Evolutionary conservation across 2,888 invertebrate genomes (phyloP).

Genomic region (Eucera pruinosa): DNA sequence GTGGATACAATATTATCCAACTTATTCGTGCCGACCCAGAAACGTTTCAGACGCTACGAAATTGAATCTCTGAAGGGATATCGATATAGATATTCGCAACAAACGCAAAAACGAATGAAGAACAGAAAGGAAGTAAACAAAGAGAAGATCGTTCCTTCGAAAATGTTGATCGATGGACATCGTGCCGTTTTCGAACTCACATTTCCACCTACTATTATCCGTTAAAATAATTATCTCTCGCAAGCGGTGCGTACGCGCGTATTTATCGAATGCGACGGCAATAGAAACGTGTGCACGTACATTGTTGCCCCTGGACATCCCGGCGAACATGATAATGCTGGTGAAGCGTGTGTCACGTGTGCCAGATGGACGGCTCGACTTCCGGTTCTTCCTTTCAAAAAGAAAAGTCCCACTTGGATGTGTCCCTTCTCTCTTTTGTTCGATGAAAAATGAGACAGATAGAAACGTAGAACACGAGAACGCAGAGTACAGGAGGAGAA

Average conservation of each 20-base stretch:
- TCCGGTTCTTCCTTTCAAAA: constrained; percentile 40
- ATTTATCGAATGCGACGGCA: constrained; percentile 26
- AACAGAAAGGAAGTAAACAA: too few relatives aligned
- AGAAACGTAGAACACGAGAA: background rate
- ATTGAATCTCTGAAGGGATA: too few relatives aligned
- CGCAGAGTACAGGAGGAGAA: background rate
- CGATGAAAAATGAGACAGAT: background rate
- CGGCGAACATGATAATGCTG: constrained; percentile 76
- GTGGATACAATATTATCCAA: too few relatives aligned
- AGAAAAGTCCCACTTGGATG: constrained; percentile 51
- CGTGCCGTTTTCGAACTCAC: too few relatives aligned
- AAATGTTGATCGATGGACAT: too few relatives aligned
- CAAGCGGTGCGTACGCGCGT: too few relatives aligned
- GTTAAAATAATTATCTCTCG: constrained; percentile 16
- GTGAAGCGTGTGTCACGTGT: constrained; percentile 72
- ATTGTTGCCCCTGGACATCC: constrained; percentile 79
- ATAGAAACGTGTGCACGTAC: constrained; percentile 74
- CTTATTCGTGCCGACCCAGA: too few relatives aligned
- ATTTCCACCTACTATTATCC: too few relatives aligned
- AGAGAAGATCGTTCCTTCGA: too few relatives aligned
- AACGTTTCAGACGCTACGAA: too few relatives aligned
- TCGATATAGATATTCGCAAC: too few relatives aligned
- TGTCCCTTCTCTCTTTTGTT: constrained; percentile 12
- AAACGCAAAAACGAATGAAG: background rate
- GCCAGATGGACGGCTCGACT: constrained; percentile 53